phyloP scores from a whole-genome alignment of 2,113 vertebrate species.

The Phyllopteryx taeniolatus region DNA sequence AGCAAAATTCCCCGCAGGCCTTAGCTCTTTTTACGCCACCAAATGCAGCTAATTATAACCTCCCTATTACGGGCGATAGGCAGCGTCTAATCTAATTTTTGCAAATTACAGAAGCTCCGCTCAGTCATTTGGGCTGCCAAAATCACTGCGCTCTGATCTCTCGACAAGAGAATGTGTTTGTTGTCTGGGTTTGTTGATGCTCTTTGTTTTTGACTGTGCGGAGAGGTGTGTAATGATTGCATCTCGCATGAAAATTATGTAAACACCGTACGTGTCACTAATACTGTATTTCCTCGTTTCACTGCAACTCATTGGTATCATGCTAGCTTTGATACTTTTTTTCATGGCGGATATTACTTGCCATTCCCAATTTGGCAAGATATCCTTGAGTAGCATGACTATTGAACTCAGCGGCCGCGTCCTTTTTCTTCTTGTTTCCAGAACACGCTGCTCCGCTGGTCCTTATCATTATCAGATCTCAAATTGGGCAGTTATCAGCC shows the following conservation, averaged over 20 bases:
- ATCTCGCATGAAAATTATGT: background rate
- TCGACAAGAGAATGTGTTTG: background rate
- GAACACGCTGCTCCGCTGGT: background rate
- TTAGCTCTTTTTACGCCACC: background rate
- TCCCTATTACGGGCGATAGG: constrained; percentile 13
- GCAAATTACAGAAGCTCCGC: constrained; percentile 30
- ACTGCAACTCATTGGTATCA: background rate
- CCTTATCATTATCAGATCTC: background rate
- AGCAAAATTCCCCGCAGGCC: background rate
- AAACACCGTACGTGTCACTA: background rate
- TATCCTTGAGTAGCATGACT: background rate
- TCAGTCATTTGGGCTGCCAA: background rate
- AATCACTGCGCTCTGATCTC: constrained; percentile 4
- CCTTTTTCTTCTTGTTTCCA: background rate
- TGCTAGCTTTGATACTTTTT: background rate
- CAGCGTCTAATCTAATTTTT: constrained; percentile 38
- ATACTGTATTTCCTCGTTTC: background rate
- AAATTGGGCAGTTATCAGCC: background rate
- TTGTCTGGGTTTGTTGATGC: background rate
- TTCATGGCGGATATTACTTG: background rate
- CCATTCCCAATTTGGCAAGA: background rate
- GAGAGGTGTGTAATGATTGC: background rate
- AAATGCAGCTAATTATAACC: constrained; percentile 12
- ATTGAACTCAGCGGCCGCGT: background rate
- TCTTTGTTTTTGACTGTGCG: constrained; percentile 1